These are phyloP conservation scores for Glossophaga mutica DNA, from an alignment of 2,797 vertebrate species.

Conservation along the genomic window DNA sequence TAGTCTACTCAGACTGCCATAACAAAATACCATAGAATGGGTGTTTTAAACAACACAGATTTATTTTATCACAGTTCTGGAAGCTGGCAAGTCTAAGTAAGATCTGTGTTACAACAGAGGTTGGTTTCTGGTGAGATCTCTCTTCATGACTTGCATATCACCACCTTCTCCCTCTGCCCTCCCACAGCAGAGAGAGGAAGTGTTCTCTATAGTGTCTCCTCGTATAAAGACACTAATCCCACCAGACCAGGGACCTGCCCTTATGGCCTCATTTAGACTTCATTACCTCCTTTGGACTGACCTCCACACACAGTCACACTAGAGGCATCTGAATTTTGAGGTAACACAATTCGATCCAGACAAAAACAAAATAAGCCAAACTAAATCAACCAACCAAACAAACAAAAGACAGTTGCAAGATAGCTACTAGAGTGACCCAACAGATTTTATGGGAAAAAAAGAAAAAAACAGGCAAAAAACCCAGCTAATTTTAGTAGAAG, in stretches of 20 bases:
- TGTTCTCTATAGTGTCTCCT: not conserved
- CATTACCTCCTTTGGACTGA: not conserved
- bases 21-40: not conserved
- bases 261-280: not conserved
- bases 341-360: not conserved
- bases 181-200: not conserved
- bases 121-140: not conserved
- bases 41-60: not conserved
- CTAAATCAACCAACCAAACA: not conserved
- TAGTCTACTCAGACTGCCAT: not conserved
- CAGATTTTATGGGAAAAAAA: not conserved
- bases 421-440: not conserved
- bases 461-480: not conserved
- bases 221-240: not conserved
- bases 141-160: not conserved
- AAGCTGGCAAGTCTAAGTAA: not conserved
- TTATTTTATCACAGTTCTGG: not conserved
- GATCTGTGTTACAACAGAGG: not conserved
- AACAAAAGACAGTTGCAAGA: not conserved
- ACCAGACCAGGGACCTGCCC: not conserved
- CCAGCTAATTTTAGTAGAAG: not conserved
- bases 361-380: not conserved
- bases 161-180: not conserved
- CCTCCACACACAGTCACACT: not conserved
- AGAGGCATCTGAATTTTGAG: not conserved